These are phyloP conservation scores for Paraescarpia echinospica DNA, from an alignment of 1,140 invertebrate species.

Conservation along the genomic window DNA sequence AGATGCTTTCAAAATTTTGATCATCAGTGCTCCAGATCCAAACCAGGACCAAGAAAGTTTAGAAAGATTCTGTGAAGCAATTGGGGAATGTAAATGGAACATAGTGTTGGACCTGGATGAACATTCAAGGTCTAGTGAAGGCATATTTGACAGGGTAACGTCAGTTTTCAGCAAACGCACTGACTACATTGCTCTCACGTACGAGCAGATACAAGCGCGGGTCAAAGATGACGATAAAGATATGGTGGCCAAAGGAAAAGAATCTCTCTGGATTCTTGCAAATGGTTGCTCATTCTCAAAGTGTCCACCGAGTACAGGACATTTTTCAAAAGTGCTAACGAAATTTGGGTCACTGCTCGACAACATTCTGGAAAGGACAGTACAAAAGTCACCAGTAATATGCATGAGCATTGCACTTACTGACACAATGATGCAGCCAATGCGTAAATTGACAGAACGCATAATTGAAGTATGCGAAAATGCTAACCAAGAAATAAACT, in stretches of 20 bases:
- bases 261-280: background rate
- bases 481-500: background rate
- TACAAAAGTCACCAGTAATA: background rate
- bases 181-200: background rate
- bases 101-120: background rate
- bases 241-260: background rate
- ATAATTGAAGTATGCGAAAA: background rate
- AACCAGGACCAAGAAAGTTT: background rate
- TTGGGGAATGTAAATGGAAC: background rate
- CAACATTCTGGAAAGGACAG: background rate
- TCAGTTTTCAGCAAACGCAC: background rate
- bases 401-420: background rate
- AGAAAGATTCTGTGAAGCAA: background rate
- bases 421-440: background rate
- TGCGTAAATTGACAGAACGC: background rate
- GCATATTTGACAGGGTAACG: background rate
- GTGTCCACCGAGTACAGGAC: background rate
- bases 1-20: background rate
- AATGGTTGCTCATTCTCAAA: background rate
- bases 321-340: background rate
- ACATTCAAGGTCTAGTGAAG: background rate
- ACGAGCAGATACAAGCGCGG: background rate
- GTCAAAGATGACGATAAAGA: background rate
- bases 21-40: background rate
- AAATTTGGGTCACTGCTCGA: background rate